Evolutionary conservation across 37 sponge, comb jelly and placozoan genomes (phyloP), one percentile per base, ranked within the genome.

Genomic region (Ephydatia muelleri): DNA sequence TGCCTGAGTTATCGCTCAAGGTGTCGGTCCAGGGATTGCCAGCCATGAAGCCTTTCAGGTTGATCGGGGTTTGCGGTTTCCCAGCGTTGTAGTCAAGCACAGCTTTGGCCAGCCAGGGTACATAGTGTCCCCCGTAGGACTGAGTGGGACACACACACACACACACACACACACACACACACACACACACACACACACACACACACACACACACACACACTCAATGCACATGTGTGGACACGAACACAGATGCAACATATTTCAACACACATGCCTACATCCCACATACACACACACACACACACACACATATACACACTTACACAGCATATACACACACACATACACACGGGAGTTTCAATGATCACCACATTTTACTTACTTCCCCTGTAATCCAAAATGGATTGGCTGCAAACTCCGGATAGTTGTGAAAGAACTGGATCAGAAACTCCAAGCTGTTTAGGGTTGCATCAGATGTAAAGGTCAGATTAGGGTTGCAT

Each of bases 1-100:
- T 38, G 19, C 83, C 83, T 33, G 40, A 43, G 73, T 83, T 83
- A 31, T 83, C 83, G 23, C 40, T 72, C 35, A 37, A 43, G 5
- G 83, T 73, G 69, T 83, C 72, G 11, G 83, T 83, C 83, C 83
- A 83, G 39, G 83, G 70, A 39, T 83, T 83, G 37, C 83, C 83
- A 4, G 74, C 74, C 73, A 83, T 72, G 39, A 83, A 83, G 30
- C 83, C 83, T 37, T 83, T 72, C 31, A 83, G 49, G 43, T 83
- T 83, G 39, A 83, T 72, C 34, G 73, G 72, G 37, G 39, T 43
- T 28, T 31, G 40, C n/a, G 73, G 73, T 22, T 48, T 83, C 70
- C 23, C 8, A 13, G 32, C 14, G 21, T 75, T 75, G 37, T 38
- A 75, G n/a, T 75, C 75, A 9, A 75, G 8, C 37, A 83, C 47